Evolutionary conservation across 2,888 invertebrate species (phyloP), one percentile per base, ranked within the genome.

Genomic region (Acleris literana): DNA sequence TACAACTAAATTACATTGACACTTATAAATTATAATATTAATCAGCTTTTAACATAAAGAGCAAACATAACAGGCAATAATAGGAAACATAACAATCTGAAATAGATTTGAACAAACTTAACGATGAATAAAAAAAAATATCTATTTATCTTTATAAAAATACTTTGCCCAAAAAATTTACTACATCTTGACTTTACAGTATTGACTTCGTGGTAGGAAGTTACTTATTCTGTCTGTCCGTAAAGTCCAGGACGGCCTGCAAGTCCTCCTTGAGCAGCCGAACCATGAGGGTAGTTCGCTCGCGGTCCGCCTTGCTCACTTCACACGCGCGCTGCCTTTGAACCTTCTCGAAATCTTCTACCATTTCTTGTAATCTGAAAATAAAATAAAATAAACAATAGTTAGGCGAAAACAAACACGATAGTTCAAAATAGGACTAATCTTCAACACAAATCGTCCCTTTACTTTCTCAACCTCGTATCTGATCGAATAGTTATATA

Each of bases 241-340:
- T 63, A 64, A 78, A 76, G 6, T 82, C 72, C 0, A 78, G 17
- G 1, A 76, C 79, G 0, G 80, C 74, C 59, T 80, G 75, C 0
- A 85, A 68, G 49, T 89, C 88, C 33, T 87, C 86, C 13, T 72
- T 77, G 1, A 89, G 72, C 1, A 88, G 58, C 0, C 58, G 39
- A 2, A 87, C 81, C 84, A 88, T 76, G 0, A 71, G 75, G 0
- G 73, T 72, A 46, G 84, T 89, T 69, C 80, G 77, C 29, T 74
- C 74, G n/a, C 78, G 78, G 57, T 88, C 88, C 0, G 82, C 77
- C 0, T 74, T 71, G 4, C 87, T 76, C 9, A 86, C 29, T 0
- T 72, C 68, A 0, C 76, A 65, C 0, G 80, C 78, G 18, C 73
- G 76, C 20, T 74, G 68, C 60, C 80, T 83, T 5, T 84, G 64